Base-by-base conservation (phyloP, 2,888 invertebrate species). In the Prenolepis imparis region DNA sequence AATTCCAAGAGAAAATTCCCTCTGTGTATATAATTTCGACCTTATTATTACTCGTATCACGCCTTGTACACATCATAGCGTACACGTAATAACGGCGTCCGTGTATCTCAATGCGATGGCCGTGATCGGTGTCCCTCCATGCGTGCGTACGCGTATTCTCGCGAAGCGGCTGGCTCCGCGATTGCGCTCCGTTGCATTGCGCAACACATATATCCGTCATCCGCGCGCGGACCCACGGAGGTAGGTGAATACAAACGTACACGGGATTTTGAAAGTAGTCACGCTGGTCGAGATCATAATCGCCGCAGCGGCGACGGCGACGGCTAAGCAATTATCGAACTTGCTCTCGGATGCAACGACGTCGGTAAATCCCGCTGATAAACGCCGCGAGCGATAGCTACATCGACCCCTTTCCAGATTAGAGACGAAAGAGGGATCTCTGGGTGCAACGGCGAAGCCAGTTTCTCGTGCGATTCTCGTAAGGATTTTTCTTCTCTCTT, bases 241-340 rank as follows among this genome's bases (percentile, higher is more conserved):
- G 59, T 44, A 57, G 72, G 57, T 74, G 72, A 81, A 80, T 75
- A 44, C 74, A 81, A 83, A 87, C 83, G 48, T 21, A 68, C 39
- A 41, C 75, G 70, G 82, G 82, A 84, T 87, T 87, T 87, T 84
- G 87, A 84, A 87, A 86, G 86, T 87, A 84, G 84, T 84, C 87
- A 57, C 64, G 83, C 81, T 67, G 73, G 64, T 83, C 82, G 81
- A 24, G 78, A 75, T 75, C 32, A 57, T 72, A 68, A 80, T 70
- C 75, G 52, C 57, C 15, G 44, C 59, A 15, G 52, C 24, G 48
- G 15, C 64, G 36, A 24, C 39, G 39, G 18, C 39, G n/a, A 39
- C 55, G 57, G 24, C 70, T 36, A 24, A 32, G 21, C 61, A 61
- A 80, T 80, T 80, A 48, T 68, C 70, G 36, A 28, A 18, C 59